These are phyloP conservation scores for Acanthosoma haemorrhoidale DNA, from an alignment of 2,888 invertebrate species.

Conservation along the genomic window DNA sequence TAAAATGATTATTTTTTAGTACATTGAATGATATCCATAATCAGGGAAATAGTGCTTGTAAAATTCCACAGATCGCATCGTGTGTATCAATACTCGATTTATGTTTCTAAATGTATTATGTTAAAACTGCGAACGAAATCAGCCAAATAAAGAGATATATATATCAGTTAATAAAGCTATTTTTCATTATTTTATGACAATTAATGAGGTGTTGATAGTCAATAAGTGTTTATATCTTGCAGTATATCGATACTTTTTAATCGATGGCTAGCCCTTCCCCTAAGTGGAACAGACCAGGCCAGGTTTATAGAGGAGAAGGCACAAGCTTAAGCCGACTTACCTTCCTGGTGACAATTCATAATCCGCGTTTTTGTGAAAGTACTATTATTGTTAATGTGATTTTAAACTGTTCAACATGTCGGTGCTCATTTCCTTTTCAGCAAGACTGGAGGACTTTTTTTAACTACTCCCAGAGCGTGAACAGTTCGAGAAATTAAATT, in stretches of 20 bases:
- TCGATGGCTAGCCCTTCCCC: conserved; percentile 9
- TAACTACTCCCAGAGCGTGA: neutral
- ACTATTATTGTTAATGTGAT: conserved; percentile 5
- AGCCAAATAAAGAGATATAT: too few species aligned
- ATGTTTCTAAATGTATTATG: too few species aligned
- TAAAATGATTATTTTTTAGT: too few species aligned
- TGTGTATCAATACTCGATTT: neutral
- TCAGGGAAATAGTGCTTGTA: neutral
- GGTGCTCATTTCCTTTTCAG: neutral
- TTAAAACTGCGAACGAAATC: too few species aligned
- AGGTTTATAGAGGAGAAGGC: conserved; percentile 21
- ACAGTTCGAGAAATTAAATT: neutral
- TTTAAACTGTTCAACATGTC: neutral
- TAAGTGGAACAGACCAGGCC: conserved; percentile 21
- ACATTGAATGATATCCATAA: neutral
- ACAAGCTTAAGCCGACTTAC: conserved; percentile 14
- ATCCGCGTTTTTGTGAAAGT: neutral
- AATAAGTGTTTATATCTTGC: neutral
- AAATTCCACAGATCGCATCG: neutral
- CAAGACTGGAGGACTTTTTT: neutral
- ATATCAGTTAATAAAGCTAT: too few species aligned
- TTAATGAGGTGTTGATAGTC: neutral
- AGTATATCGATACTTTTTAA: neutral
- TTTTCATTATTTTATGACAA: too few species aligned
- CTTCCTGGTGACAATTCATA: neutral